phyloP scores from a whole-genome alignment of 2,113 vertebrate species.

The Atrichornis clamosus region DNA sequence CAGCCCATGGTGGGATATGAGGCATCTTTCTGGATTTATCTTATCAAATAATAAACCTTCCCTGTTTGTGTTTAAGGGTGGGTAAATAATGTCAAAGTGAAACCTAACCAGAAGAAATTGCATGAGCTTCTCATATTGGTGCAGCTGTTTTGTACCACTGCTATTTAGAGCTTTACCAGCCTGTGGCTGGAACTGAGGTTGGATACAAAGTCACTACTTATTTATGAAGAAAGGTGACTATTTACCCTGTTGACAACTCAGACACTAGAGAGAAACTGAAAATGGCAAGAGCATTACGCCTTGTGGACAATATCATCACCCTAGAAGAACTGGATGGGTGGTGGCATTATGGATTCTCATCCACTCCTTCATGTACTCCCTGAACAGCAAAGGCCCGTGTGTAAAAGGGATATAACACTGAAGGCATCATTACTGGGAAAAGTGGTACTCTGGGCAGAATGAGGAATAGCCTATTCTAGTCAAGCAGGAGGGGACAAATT shows the following conservation, averaged over 20 bases:
- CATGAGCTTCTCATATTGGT: background rate
- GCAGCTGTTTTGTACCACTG: background rate
- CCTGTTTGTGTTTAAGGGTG: slow-evolving; percentile 21
- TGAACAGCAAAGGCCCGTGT: background rate
- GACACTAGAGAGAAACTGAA: background rate
- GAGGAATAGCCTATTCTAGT: background rate
- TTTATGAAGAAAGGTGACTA: slow-evolving; percentile 7
- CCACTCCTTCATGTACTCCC: background rate
- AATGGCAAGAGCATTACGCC: background rate
- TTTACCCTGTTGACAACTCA: background rate
- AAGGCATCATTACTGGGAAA: background rate
- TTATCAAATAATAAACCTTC: slow-evolving; percentile 51
- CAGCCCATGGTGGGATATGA: background rate
- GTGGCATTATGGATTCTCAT: background rate
- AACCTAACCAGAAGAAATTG: slow-evolving; percentile 28
- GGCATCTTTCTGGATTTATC: background rate
- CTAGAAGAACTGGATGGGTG: background rate
- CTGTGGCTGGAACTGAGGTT: background rate
- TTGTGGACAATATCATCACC: background rate
- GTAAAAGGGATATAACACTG: background rate
- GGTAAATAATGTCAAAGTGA: slow-evolving; percentile 47
- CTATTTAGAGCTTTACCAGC: background rate
- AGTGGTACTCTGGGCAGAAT: background rate
- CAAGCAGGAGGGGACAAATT: background rate
- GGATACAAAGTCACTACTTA: background rate